These are phyloP conservation scores for Chondrosia reniformis DNA, from an alignment of 37 sponge, comb jelly and placozoan genomes.

Conservation along the genomic window DNA sequence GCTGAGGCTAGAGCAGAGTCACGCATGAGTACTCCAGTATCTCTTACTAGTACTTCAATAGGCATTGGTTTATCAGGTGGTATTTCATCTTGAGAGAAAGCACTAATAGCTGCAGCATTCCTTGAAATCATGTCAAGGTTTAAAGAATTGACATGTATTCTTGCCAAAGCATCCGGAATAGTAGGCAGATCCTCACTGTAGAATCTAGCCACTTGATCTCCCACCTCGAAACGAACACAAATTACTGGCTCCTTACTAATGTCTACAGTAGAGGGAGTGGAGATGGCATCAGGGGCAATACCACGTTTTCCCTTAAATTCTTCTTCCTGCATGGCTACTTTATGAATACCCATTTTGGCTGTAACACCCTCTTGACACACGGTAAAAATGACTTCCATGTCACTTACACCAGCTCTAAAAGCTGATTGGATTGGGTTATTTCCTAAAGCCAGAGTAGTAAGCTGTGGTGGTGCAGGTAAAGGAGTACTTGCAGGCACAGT, in stretches of 20 bases:
- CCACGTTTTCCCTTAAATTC: not conserved
- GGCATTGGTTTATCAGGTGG: conserved; percentile 37
- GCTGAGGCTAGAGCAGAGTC: conserved; percentile 17
- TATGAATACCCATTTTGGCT: conserved; percentile 13
- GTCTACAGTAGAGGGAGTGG: too few species aligned
- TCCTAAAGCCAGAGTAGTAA: not conserved
- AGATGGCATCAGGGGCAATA: not conserved
- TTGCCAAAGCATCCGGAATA: conserved; percentile 23
- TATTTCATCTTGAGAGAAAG: conserved; percentile 62
- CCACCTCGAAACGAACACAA: conserved; percentile 44
- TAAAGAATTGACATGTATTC: conserved; percentile 14
- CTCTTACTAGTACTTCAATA: conserved; percentile 33
- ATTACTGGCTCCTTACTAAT: conserved; percentile 20
- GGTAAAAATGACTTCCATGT: conserved; percentile 6
- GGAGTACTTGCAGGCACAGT: too few species aligned
- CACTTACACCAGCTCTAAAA: not conserved
- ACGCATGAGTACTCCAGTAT: conserved; percentile 25
- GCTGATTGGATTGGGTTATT: too few species aligned
- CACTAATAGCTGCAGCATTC: conserved; percentile 26
- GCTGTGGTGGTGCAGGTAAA: not conserved
- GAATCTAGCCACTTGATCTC: conserved; percentile 25
- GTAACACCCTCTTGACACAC: conserved; percentile 17
- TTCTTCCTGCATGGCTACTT: conserved; percentile 20
- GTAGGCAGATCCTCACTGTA: not conserved
- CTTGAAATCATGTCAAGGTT: conserved; percentile 12